phyloP scores from a whole-genome alignment of 2,888 invertebrate genomes.

The Pyrrhosoma nymphula region DNA sequence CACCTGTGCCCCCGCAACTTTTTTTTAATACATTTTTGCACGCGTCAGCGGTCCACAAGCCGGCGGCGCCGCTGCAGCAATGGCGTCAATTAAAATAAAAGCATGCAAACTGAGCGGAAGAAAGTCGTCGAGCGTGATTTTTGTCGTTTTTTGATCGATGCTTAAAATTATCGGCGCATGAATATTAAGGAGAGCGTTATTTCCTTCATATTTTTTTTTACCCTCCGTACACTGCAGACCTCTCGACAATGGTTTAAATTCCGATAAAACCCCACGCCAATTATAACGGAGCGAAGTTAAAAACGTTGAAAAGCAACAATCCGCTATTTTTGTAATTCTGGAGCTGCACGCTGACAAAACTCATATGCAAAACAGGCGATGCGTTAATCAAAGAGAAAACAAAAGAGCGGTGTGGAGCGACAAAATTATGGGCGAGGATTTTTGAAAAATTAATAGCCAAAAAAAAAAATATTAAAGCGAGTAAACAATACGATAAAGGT shows the following conservation, averaged over 20 bases:
- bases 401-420: neutral
- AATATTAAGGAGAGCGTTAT: neutral
- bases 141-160: constrained; percentile 32
- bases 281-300: neutral
- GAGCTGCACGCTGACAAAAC: neutral
- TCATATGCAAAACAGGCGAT: neutral
- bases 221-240: neutral
- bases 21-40: neutral
- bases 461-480: neutral
- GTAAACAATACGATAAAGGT: neutral
- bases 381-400: neutral
- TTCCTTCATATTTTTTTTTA: neutral
- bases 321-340: neutral
- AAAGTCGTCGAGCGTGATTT: constrained; percentile 35
- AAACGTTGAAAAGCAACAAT: neutral
- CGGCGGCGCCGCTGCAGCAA: neutral
- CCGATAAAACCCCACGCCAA: neutral
- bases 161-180: neutral
- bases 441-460: neutral
- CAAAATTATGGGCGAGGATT: constrained; percentile 77
- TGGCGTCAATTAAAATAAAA: constrained; percentile 27
- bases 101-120: constrained; percentile 5
- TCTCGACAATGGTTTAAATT: constrained; percentile 22
- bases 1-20: neutral
- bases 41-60: neutral